Base-by-base conservation (phyloP, 2,797 vertebrate species). In the Myotis vivesi region DNA sequence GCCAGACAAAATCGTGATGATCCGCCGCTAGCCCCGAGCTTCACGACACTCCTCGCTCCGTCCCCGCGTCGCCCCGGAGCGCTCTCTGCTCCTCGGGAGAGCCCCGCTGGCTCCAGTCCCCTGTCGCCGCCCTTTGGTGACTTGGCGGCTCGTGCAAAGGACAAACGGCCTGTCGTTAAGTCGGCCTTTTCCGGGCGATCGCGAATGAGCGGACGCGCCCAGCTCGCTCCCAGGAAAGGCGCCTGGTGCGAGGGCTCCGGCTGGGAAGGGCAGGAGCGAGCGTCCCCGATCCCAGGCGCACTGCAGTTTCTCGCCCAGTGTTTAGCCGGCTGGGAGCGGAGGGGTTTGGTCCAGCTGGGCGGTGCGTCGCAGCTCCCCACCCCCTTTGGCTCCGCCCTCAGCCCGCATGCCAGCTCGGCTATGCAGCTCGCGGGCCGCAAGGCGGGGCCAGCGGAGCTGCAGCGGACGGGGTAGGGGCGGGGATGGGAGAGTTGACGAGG, bases 371-470 rank as follows among this genome's bases (percentile, higher is more conserved):
- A 81, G 49, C 57, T n/a, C 92, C 95, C 96, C 91, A 57, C 95
- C 96, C 92, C 83, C 86, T 83, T 72, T 68, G 84, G 92, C 89
- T 38, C 95, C 94, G 80, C 72, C 85, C 41, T 4, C 8, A 0
- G 25, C 2, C 69, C 33, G 1, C 22, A 1, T 1, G 55, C 22
- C 23, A 4, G 55, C 23, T 10, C 0, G 55, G 55, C 55, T 57
- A 12, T 11, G 55, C 2, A 11, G 59, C 59, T 62, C 25, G 12
- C 59, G 1, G 8, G 28, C 44, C 0, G 0, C 33, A 72, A 76
- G 90, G 62, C 82, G 41, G 0, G 30, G 66, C 72, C 62, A 0
- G 8, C 75, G 0, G 13, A 8, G 72, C 90, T 82, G 28, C 17
- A 0, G 73, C 0, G 2, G 12, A 6, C 8, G 5, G 19, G 30